Evolutionary conservation across 2,797 vertebrate species (phyloP), one percentile per base, ranked within the genome.

Genomic region (Neosilurus mollespiculum): DNA sequence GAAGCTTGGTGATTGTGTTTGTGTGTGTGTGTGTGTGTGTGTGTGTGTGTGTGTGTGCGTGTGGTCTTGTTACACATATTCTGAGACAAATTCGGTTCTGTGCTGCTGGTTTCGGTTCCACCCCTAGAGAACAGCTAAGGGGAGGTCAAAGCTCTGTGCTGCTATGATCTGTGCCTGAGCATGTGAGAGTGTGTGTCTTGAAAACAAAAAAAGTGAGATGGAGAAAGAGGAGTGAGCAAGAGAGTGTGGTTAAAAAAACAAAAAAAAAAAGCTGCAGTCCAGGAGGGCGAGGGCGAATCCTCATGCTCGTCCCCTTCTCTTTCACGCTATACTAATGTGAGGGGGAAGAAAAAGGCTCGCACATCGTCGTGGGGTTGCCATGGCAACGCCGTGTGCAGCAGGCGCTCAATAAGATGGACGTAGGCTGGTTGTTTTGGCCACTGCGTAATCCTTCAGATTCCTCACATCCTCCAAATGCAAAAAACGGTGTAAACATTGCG

Each of bases 321-420:
- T 84, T 87, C 87, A 86, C 80, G 73, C 83, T 87, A 85, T 90
- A 88, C 90, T 90, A 81, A 90, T 90, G 87, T 71, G 86, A 85
- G 84, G 81, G 81, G 66, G 78, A 87, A 90, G 90, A 91, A 73
- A 70, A 75, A 65, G 69, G 81, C 81, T 82, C 43, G 26, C 49
- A 82, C 81, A 37, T 78, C 43, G 49, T 53, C 77, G 16, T 75
- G 76, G 30, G 10, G 92, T 94, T 92, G 91, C 87, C 93, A 94
- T 93, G 91, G 92, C 87, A 94, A 94, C 94, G 80, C 0, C 78
- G 87, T 88, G 90, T 88, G 89, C 89, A 78, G 87, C 20, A 80
- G 81, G 87, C 85, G 64, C 77, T 85, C 88, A 87, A 90, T 69
- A 62, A 86, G 86, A 80, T 87, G 87, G 85, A 90, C 78, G 85